Percentiles rank a stretch among this genome's conserved stretches.
Conservation (phyloP, 2,113 vertebrate species). For the Myotis brandtii region DNA sequence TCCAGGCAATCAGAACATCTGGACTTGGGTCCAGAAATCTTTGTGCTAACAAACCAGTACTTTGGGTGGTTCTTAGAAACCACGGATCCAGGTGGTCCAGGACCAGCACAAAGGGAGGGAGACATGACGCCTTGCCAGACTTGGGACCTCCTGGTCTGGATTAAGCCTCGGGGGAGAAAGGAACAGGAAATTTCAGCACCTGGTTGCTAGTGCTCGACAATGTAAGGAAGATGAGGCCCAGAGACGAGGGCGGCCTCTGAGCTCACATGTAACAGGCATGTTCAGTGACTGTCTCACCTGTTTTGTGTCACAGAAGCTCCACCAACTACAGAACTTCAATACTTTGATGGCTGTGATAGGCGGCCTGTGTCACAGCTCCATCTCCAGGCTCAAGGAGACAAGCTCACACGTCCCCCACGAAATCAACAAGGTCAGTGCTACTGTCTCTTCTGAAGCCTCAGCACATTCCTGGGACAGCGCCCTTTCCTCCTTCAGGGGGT, state of each 20-base stretch:
- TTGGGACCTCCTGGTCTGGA: background rate
- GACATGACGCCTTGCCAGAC: background rate
- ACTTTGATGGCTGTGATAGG: constrained; percentile 98
- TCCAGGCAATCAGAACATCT: background rate
- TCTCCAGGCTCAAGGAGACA: constrained; percentile 98
- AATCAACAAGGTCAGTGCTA: constrained; percentile 92
- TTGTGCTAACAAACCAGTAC: background rate
- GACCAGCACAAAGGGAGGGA: background rate
- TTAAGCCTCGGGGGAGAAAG: background rate
- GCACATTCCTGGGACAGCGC: background rate
- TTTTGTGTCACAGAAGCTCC: constrained; percentile 89
- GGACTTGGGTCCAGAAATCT: background rate
- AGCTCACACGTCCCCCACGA: constrained; percentile 93
- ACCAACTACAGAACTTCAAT: constrained; percentile 96
- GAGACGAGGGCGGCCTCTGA: background rate
- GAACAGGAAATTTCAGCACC: background rate
- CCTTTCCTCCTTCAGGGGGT: background rate
- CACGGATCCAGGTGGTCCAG: background rate
- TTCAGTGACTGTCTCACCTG: background rate
- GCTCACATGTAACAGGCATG: background rate
- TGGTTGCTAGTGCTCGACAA: background rate
- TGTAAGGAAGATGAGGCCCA: background rate
- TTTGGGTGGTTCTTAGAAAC: background rate
- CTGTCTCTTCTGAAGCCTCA: background rate
- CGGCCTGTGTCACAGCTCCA: constrained; percentile 96